A percentile compares a stretch with the other conserved stretches of the same genome.
Evolutionary conservation across 1,140 invertebrate genomes (phyloP).

Genomic region (Chlorops oryzae): DNA sequence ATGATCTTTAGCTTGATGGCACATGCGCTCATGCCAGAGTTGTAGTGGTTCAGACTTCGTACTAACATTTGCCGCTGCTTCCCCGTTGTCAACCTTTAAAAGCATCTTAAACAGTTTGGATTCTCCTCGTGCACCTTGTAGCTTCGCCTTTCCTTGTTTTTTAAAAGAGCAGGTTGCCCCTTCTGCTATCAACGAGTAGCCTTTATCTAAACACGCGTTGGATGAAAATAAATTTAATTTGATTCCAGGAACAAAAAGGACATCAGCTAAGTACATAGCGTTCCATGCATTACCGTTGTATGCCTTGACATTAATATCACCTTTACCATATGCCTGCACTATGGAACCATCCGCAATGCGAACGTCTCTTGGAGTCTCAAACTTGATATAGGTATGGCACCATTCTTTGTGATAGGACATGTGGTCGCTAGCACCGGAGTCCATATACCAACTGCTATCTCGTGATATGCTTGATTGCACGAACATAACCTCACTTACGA

Average conservation of each 20-base stretch:
- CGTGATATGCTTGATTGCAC: not conserved
- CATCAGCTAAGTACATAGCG: not conserved
- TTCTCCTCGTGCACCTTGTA: not conserved
- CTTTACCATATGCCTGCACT: conserved; percentile 2
- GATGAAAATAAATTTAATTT: conserved; percentile 1
- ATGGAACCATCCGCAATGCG: not conserved
- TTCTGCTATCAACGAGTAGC: not conserved
- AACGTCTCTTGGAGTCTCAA: not conserved
- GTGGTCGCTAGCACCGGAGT: conserved; percentile 10
- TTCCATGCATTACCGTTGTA: not conserved
- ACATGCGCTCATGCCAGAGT: no score
- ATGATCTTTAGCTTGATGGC: not conserved
- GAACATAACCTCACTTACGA: conserved; percentile 1
- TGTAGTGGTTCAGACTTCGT: no score
- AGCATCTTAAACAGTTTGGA: no score
- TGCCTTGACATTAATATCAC: not conserved
- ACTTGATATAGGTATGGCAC: not conserved
- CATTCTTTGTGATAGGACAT: conserved; percentile 10
- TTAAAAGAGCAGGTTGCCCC: not conserved
- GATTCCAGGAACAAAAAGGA: no score
- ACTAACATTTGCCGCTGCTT: no score
- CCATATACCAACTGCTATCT: conserved; percentile 9
- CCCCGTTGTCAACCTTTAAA: no score
- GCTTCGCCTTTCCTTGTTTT: not conserved
- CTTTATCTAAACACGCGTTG: not conserved